Percentiles rank a stretch among this genome's conserved stretches.
phyloP scores from a whole-genome alignment of 2,113 vertebrate species.

The Rhynchomys soricoides region DNA sequence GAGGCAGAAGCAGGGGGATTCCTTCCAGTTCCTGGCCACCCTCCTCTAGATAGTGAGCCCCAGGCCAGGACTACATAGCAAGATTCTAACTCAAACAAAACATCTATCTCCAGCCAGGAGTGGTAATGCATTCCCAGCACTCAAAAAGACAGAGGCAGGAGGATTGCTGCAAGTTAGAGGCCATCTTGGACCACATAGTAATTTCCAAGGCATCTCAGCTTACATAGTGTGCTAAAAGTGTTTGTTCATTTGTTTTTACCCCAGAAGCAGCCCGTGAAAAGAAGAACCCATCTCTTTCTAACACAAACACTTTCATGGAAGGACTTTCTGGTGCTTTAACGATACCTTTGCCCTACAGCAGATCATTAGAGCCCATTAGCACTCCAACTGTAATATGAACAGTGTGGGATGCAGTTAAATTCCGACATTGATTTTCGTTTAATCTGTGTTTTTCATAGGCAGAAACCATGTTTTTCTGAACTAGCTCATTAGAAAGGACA shows the following conservation, averaged over 20 bases:
- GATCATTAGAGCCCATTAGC: slow-evolving; percentile 69
- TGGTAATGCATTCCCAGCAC: not conserved
- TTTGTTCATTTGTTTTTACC: not conserved
- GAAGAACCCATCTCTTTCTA: not conserved
- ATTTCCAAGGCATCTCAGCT: not conserved
- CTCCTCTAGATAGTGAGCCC: not conserved
- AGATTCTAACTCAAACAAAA: not conserved
- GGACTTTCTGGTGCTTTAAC: slow-evolving; percentile 70
- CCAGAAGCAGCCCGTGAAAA: not conserved
- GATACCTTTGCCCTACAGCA: slow-evolving; percentile 51
- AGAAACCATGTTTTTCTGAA: slow-evolving; percentile 39
- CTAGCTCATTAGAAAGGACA: slow-evolving; percentile 46
- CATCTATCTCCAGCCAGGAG: not conserved
- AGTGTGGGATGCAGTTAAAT: slow-evolving; percentile 68
- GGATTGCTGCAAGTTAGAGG: not conserved
- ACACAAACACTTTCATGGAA: slow-evolving; percentile 68
- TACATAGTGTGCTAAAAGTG: not conserved
- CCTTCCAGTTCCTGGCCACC: not conserved
- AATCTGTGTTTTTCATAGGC: slow-evolving; percentile 60
- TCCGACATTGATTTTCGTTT: slow-evolving; percentile 72
- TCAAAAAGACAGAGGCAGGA: not conserved
- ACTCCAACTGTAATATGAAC: slow-evolving; percentile 64
- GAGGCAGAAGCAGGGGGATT: not conserved
- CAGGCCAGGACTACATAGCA: not conserved
- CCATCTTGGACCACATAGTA: not conserved